phyloP scores from a whole-genome alignment of 30 jellyfish, hydroid and myxozoan species.

The Chironex yamaguchii region DNA sequence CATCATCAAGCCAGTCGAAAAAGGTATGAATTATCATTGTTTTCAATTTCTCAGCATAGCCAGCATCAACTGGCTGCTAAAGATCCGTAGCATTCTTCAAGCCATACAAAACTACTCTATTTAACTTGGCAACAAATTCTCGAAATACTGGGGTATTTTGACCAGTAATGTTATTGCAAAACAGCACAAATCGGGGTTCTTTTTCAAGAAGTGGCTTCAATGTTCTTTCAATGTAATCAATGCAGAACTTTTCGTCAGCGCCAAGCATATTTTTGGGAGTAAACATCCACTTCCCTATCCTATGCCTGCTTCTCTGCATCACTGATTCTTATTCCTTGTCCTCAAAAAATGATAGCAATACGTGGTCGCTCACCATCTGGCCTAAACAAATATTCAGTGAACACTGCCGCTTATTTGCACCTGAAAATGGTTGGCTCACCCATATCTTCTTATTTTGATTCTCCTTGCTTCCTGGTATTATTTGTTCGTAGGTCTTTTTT shows the following conservation, averaged over 20 bases:
- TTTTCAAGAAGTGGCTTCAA: neutral
- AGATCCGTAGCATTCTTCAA: neutral
- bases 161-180: neutral
- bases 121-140: neutral
- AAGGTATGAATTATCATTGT: neutral
- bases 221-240: neutral
- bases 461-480: neutral
- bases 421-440: neutral
- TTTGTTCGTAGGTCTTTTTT: neutral
- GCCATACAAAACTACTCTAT: neutral
- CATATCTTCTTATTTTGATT: neutral
- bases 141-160: neutral
- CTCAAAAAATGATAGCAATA: neutral
- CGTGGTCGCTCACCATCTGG: neutral
- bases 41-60: neutral
- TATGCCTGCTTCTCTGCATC: neutral
- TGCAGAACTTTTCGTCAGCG: neutral
- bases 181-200: neutral
- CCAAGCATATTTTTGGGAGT: neutral
- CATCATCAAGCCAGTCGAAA: neutral
- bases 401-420: neutral
- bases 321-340: neutral
- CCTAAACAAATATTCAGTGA: neutral
- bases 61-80: neutral
- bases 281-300: neutral